These are phyloP conservation scores for Nomada lathburiana DNA, from an alignment of 2,888 invertebrate genomes.

Conservation along the genomic window DNA sequence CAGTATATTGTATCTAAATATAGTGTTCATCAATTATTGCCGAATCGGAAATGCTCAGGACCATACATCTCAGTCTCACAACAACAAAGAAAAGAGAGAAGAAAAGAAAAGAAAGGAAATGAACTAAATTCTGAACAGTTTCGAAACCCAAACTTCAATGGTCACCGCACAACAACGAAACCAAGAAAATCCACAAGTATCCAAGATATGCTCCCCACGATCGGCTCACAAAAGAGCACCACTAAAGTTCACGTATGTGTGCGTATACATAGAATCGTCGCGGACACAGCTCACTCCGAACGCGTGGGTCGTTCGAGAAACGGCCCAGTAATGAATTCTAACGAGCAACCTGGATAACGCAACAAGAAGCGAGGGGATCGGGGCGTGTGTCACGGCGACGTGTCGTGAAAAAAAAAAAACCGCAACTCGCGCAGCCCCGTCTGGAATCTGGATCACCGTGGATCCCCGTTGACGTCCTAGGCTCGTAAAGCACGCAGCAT, in stretches of 20 bases:
- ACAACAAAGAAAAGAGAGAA: too few relatives aligned
- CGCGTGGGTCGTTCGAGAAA: slow-evolving; percentile 36
- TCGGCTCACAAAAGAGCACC: not conserved
- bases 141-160: too few relatives aligned
- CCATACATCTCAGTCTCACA: too few relatives aligned
- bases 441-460: slow-evolving; percentile 50
- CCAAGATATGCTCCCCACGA: not conserved
- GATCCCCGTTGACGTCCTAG: slow-evolving; percentile 33
- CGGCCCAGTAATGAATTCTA: slow-evolving; percentile 66
- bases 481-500: slow-evolving; percentile 41
- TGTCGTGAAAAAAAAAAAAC: slow-evolving; percentile 19
- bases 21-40: too few relatives aligned
- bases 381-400: slow-evolving; percentile 32
- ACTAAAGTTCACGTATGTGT: not conserved
- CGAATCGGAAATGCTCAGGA: not conserved
- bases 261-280: not conserved
- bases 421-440: not conserved
- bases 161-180: too few relatives aligned
- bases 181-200: not conserved
- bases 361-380: slow-evolving; percentile 43
- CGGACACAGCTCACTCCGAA: not conserved
- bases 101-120: too few relatives aligned
- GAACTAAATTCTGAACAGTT: too few relatives aligned
- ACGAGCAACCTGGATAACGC: slow-evolving; percentile 61
- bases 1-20: not conserved